phyloP scores from a whole-genome alignment of 2,888 invertebrate species.

The Eretmocerus hayati region DNA sequence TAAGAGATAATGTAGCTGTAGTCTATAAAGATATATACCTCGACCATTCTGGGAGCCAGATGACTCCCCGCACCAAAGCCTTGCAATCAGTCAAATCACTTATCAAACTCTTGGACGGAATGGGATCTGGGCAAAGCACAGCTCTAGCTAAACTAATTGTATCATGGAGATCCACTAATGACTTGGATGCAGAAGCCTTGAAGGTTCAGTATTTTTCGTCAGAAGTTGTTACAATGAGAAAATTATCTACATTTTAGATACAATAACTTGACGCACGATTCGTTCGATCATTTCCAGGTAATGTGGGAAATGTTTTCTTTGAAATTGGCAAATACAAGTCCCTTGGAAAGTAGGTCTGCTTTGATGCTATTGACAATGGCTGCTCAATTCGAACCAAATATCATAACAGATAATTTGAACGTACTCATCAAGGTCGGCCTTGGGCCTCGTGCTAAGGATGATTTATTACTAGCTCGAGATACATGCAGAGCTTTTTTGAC shows the following conservation, averaged over 20 bases:
- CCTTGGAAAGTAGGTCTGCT: slow-evolving; percentile 66
- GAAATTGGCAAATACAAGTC: slow-evolving; percentile 62
- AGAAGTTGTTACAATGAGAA: neutral
- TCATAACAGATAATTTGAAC: slow-evolving; percentile 63
- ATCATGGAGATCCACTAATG: slow-evolving; percentile 33
- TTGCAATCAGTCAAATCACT: slow-evolving; percentile 31
- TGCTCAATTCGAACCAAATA: slow-evolving; percentile 55
- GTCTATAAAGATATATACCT: slow-evolving; percentile 41
- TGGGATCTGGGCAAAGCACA: slow-evolving; percentile 37
- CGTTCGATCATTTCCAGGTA: slow-evolving; percentile 51
- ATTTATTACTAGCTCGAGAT: slow-evolving; percentile 53
- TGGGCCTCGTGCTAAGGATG: slow-evolving; percentile 48
- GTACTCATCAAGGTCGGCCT: slow-evolving; percentile 69
- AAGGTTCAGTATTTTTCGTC: slow-evolving; percentile 27
- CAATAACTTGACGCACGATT: too few species aligned
- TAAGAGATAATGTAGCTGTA: slow-evolving; percentile 36
- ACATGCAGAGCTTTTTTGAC: slow-evolving; percentile 55
- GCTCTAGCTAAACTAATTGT: slow-evolving; percentile 32
- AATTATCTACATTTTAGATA: neutral
- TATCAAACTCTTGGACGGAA: slow-evolving; percentile 33
- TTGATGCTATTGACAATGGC: slow-evolving; percentile 74
- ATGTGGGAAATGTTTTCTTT: slow-evolving; percentile 80
- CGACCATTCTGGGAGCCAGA: slow-evolving; percentile 22
- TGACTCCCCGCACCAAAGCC: slow-evolving; percentile 32
- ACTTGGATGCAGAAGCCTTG: slow-evolving; percentile 33